Percentiles rank a stretch among this genome's conserved stretches.
phyloP scores from a whole-genome alignment of 2,888 invertebrate species.

The Eupithecia vulgata region DNA sequence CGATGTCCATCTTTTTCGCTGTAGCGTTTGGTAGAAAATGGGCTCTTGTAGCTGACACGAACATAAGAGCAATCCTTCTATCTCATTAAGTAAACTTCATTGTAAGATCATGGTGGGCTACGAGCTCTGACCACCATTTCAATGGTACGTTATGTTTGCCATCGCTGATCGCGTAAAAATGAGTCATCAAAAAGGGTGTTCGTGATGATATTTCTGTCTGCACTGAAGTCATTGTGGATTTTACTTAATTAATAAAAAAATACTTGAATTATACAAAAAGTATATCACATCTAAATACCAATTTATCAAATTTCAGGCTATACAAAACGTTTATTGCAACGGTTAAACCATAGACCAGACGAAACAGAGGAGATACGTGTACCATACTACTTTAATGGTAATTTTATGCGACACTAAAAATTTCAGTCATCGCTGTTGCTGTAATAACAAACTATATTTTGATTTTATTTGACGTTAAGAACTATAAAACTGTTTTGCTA shows the following conservation, averaged over 20 bases:
- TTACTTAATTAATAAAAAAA: neutral
- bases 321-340: conserved; percentile 47
- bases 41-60: neutral
- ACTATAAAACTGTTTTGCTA: conserved; percentile 14
- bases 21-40: neutral
- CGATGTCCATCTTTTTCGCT: conserved; percentile 9
- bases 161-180: neutral
- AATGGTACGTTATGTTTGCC: neutral
- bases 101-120: neutral
- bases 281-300: neutral
- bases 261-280: neutral
- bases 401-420: conserved; percentile 58
- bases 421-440: conserved; percentile 51
- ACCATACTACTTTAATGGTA: conserved; percentile 49
- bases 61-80: neutral
- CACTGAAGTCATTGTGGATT: neutral
- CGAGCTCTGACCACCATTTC: neutral
- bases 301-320: neutral
- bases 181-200: neutral
- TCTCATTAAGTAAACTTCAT: neutral
- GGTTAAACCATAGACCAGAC: conserved; percentile 43
- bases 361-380: conserved; percentile 49
- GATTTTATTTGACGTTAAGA: conserved; percentile 50
- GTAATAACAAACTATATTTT: conserved; percentile 51
- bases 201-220: neutral